phyloP scores from a whole-genome alignment of 2,888 invertebrate genomes.

The Coleophora deauratella region DNA sequence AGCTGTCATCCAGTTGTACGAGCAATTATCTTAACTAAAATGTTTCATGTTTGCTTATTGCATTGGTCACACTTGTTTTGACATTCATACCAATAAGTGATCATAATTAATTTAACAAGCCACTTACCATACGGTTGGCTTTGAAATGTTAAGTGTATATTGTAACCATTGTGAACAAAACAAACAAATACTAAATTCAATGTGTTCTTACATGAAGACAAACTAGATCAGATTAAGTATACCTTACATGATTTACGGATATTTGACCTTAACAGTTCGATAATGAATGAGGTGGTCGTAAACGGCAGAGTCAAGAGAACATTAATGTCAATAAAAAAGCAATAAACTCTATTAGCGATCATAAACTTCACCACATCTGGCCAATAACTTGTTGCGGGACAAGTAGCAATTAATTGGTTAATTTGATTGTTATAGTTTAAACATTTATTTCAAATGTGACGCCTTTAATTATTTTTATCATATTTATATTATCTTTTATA shows the following conservation, averaged over 20 bases:
- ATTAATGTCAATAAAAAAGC: constrained; percentile 73
- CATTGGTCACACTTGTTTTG: too few species aligned
- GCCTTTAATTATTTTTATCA: too few species aligned
- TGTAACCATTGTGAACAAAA: too few species aligned
- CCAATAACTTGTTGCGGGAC: constrained; percentile 61
- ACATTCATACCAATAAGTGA: constrained; percentile 41
- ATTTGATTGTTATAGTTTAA: constrained; percentile 29
- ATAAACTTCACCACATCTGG: constrained; percentile 70
- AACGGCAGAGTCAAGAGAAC: constrained; percentile 66
- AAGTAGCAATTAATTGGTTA: constrained; percentile 56
- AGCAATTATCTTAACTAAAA: too few species aligned
- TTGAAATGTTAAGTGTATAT: too few species aligned
- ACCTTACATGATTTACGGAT: constrained; percentile 69
- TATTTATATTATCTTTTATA: too few species aligned
- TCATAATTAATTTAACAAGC: constrained; percentile 31
- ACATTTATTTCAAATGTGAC: too few species aligned
- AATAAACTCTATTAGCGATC: constrained; percentile 70
- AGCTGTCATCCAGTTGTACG: constrained; percentile 22
- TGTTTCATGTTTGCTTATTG: too few species aligned
- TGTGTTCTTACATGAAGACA: too few species aligned
- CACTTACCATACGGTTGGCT: too few species aligned
- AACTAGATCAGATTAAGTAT: too few species aligned
- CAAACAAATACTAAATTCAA: too few species aligned
- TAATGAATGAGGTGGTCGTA: constrained; percentile 70
- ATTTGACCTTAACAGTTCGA: constrained; percentile 65